phyloP scores from a whole-genome alignment of 2,797 vertebrate species.

The Peromyscus nudipes region DNA sequence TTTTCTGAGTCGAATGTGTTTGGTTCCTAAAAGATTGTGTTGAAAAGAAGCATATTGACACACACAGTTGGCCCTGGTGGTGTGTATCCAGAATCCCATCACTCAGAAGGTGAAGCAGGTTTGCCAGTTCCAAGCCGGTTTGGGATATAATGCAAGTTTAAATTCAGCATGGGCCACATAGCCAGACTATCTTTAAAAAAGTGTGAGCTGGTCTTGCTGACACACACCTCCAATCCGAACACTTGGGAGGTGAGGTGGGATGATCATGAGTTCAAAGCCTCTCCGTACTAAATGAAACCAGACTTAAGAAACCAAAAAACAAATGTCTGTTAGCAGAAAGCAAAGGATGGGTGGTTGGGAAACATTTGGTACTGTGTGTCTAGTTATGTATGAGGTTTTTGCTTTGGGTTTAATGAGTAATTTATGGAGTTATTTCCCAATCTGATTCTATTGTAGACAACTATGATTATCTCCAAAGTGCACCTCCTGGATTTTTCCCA shows the following conservation, averaged over 20 bases:
- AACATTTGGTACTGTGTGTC: constrained; percentile 46
- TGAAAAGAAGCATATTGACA: not conserved
- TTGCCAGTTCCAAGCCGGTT: not conserved
- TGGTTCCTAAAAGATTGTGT: constrained; percentile 51
- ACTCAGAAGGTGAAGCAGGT: not conserved
- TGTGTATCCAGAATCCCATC: not conserved
- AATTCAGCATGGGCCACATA: not conserved
- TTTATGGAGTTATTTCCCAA: constrained; percentile 72
- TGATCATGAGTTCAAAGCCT: not conserved
- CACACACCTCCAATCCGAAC: not conserved
- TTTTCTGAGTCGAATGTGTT: constrained; percentile 33
- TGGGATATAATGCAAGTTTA: not conserved
- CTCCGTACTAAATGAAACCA: not conserved
- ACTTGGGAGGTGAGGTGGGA: not conserved
- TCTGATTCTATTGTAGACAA: constrained; percentile 89
- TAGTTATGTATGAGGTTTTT: constrained; percentile 40
- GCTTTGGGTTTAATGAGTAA: constrained; percentile 53
- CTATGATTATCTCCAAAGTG: constrained; percentile 92
- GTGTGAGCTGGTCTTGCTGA: not conserved
- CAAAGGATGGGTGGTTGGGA: constrained; percentile 48
- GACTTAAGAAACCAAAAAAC: not conserved
- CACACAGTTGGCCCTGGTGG: not conserved
- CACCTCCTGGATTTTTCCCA: constrained; percentile 94
- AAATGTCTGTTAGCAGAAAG: constrained; percentile 38
- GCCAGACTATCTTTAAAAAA: not conserved